A percentile compares a stretch with the other conserved stretches of the same genome.
Conservation (phyloP, 2,797 vertebrate species). For the Serranus cabrilla region DNA sequence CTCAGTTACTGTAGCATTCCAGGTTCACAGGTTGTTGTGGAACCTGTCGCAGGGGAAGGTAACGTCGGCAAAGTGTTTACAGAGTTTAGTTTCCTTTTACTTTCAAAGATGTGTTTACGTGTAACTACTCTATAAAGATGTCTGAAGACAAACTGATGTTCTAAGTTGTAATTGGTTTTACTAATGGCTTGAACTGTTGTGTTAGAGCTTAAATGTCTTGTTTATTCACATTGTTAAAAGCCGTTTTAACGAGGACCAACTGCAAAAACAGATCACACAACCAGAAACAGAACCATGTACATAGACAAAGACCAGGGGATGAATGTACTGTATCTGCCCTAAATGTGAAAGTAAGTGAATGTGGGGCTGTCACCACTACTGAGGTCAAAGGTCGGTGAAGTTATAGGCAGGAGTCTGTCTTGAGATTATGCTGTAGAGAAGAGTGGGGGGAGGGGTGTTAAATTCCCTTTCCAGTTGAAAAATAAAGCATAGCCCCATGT, state of each 20-base stretch:
- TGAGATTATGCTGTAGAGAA: conserved; percentile 40
- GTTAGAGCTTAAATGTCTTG: conserved; percentile 73
- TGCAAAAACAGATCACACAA: conserved; percentile 64
- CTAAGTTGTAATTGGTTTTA: conserved; percentile 75
- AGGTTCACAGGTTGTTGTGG: conserved; percentile 47
- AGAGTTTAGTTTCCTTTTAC: conserved; percentile 64
- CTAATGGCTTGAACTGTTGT: conserved; percentile 73
- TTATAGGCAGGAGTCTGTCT: conserved; percentile 38
- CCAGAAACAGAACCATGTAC: conserved; percentile 60
- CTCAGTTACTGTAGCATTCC: conserved; percentile 71
- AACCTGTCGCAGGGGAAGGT: conserved; percentile 40
- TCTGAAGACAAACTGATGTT: conserved; percentile 76
- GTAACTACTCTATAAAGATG: conserved; percentile 84
- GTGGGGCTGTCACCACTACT: conserved; percentile 44
- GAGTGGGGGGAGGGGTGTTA: conserved; percentile 33
- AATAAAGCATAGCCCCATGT: conserved; percentile 63
- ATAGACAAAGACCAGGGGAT: conserved; percentile 49
- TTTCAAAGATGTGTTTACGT: conserved; percentile 81
- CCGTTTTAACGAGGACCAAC: conserved; percentile 67
- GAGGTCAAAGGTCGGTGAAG: conserved; percentile 64
- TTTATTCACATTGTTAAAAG: conserved; percentile 67
- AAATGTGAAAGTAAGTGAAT: conserved; percentile 71
- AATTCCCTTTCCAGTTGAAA: conserved; percentile 63
- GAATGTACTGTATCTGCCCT: conserved; percentile 78
- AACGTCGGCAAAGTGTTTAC: conserved; percentile 67